Conservation (phyloP, 1,140 invertebrate genomes). For the Philotrypesis tridentata region DNA sequence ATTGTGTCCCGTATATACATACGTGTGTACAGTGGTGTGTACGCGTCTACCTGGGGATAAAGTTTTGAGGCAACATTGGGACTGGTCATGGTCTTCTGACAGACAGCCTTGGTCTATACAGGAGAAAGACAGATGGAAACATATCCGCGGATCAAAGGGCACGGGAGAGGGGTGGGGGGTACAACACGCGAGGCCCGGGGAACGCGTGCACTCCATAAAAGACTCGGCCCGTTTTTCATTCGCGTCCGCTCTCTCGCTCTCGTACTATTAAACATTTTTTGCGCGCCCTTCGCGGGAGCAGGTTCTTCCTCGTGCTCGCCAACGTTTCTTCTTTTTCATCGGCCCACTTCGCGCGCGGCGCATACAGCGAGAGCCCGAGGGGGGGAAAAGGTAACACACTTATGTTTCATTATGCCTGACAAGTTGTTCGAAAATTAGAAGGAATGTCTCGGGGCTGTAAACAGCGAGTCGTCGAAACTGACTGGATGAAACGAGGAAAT, state of each 20-base stretch:
- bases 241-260: constrained; percentile 3
- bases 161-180: neutral
- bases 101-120: neutral
- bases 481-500: no score
- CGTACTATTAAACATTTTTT: constrained; percentile 14
- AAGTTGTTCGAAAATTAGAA: constrained; percentile 17
- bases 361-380: no score
- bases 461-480: no score
- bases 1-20: constrained; percentile 2
- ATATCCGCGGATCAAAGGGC: neutral
- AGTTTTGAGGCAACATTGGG: constrained; percentile 64
- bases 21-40: no score
- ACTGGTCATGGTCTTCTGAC: constrained; percentile 68
- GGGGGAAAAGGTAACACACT: constrained; percentile 11
- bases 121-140: neutral
- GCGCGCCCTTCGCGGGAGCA: neutral
- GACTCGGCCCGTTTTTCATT: neutral
- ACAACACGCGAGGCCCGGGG: neutral
- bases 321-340: constrained; percentile 24
- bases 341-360: neutral
- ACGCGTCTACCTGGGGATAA: neutral
- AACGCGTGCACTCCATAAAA: constrained; percentile 6
- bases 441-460: neutral
- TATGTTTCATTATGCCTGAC: neutral
- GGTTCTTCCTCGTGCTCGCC: constrained; percentile 20